These are phyloP conservation scores for Rhyacophila evoluta DNA, from an alignment of 2,888 invertebrate species.

Conservation along the genomic window DNA sequence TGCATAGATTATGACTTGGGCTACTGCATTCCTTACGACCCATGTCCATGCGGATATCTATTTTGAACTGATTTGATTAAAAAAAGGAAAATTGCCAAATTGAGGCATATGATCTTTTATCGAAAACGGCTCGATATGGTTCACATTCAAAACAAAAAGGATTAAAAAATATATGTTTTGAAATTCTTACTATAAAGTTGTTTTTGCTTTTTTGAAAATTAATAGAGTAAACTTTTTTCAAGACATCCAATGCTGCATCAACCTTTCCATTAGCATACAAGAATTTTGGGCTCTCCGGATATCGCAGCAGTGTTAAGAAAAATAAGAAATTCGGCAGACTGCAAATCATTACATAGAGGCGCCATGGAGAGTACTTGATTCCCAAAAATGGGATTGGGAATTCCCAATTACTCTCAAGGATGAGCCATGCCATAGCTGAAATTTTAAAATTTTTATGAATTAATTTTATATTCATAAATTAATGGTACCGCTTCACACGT, in stretches of 20 bases:
- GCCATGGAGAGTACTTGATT: slow-evolving; percentile 71
- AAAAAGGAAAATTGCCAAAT: too few species aligned
- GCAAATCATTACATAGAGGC: slow-evolving; percentile 71
- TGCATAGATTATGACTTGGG: too few species aligned
- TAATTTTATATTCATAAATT: too few species aligned
- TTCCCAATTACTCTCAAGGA: slow-evolving; percentile 66
- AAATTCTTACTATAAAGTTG: not conserved
- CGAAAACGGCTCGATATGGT: too few species aligned
- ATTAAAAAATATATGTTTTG: too few species aligned
- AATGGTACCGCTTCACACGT: too few species aligned
- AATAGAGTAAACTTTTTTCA: slow-evolving; percentile 65
- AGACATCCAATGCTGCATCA: slow-evolving; percentile 66
- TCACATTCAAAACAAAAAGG: too few species aligned
- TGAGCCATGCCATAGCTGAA: slow-evolving; percentile 69
- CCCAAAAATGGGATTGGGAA: slow-evolving; percentile 60
- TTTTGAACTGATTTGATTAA: too few species aligned
- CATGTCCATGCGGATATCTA: too few species aligned
- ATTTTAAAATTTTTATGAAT: too few species aligned
- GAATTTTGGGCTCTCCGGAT: slow-evolving; percentile 79
- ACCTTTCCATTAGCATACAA: slow-evolving; percentile 68
- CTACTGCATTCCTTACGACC: too few species aligned
- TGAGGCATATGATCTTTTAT: too few species aligned
- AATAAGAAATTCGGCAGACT: slow-evolving; percentile 70
- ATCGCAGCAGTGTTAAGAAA: slow-evolving; percentile 63
- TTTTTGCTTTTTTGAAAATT: not conserved